A percentile compares a stretch with the other conserved stretches of the same genome.
Evolutionary conservation across 2,888 invertebrate species (phyloP).

Genomic region (Nemapogon koenigi): DNA sequence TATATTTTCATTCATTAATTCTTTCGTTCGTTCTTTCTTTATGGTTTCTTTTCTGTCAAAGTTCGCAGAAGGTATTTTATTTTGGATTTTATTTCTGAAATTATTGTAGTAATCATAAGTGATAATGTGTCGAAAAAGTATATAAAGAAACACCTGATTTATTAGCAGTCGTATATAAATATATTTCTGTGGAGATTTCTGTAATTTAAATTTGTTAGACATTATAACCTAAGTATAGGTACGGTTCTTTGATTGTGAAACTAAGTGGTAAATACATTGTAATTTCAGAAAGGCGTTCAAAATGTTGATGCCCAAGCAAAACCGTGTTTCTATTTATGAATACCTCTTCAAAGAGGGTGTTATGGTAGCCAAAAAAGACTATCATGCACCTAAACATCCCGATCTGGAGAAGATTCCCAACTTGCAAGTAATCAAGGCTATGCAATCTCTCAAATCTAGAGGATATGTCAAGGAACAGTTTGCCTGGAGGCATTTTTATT

Average conservation of each 20-base stretch:
- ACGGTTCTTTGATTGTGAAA: not conserved
- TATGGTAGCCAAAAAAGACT: slow-evolving; percentile 98
- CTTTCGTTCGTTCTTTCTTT: slow-evolving; percentile 6
- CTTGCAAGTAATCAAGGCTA: slow-evolving; percentile 97
- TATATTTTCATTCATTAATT: no score
- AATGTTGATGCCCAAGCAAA: slow-evolving; percentile 99
- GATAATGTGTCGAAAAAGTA: not conserved
- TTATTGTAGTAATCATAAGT: slow-evolving; percentile 8
- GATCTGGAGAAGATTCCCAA: slow-evolving; percentile 95
- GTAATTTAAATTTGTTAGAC: slow-evolving; percentile 1
- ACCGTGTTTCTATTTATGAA: slow-evolving; percentile 95
- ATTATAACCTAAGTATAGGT: slow-evolving; percentile 1
- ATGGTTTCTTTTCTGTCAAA: slow-evolving; percentile 8
- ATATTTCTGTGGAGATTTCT: not conserved
- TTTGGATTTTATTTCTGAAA: slow-evolving; percentile 1
- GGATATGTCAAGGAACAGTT: slow-evolving; percentile 99
- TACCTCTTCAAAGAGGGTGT: slow-evolving; percentile 99
- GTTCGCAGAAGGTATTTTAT: slow-evolving; percentile 4
- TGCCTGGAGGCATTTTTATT: slow-evolving; percentile 99
- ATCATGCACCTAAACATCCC: slow-evolving; percentile 96
- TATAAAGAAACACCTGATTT: not conserved
- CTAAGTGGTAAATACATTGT: slow-evolving; percentile 11
- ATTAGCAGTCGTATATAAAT: not conserved
- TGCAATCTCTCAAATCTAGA: slow-evolving; percentile 95
- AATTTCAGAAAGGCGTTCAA: slow-evolving; percentile 64